A percentile compares a stretch with the other conserved stretches of the same genome.
Evolutionary conservation across 2,888 invertebrate species (phyloP).

Genomic region (Pterostichus madidus): DNA sequence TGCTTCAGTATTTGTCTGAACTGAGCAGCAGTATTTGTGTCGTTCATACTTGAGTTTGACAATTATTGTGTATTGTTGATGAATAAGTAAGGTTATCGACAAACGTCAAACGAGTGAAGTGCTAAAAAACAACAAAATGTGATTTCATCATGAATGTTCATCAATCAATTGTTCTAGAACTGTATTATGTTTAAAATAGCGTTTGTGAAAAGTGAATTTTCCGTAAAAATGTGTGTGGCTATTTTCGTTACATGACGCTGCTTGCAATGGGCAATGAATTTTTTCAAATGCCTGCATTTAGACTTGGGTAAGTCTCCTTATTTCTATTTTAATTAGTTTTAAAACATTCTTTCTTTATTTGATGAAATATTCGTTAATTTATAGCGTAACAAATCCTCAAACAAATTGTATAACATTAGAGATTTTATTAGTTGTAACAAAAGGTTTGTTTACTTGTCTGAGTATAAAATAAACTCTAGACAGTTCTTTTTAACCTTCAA

Average conservation of each 20-base stretch:
- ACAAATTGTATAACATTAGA: background rate
- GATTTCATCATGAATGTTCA: background rate
- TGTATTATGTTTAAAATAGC: constrained; percentile 24
- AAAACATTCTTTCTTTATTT: constrained; percentile 24
- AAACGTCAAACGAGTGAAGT: background rate
- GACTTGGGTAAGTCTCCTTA: constrained; percentile 28
- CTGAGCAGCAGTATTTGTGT: constrained; percentile 28
- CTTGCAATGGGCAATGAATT: constrained; percentile 9
- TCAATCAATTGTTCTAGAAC: constrained; percentile 17
- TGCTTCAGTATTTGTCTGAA: constrained; percentile 37
- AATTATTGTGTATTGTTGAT: constrained; percentile 39
- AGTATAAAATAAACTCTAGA: constrained; percentile 34
- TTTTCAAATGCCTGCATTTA: constrained; percentile 39
- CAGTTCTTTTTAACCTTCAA: constrained; percentile 52
- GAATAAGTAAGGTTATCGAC: background rate
- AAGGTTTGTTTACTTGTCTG: constrained; percentile 52
- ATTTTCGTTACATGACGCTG: constrained; percentile 33
- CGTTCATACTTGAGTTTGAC: constrained; percentile 30
- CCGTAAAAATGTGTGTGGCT: constrained; percentile 30
- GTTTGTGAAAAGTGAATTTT: constrained; percentile 32
- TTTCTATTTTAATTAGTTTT: background rate
- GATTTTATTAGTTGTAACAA: constrained; percentile 46
- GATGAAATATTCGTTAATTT: background rate
- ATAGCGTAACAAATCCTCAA: background rate
- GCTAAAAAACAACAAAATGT: background rate